A percentile compares a stretch with the other conserved stretches of the same genome.
Evolutionary conservation across 2,888 invertebrate species (phyloP).

Genomic region (Micropterix aruncella): DNA sequence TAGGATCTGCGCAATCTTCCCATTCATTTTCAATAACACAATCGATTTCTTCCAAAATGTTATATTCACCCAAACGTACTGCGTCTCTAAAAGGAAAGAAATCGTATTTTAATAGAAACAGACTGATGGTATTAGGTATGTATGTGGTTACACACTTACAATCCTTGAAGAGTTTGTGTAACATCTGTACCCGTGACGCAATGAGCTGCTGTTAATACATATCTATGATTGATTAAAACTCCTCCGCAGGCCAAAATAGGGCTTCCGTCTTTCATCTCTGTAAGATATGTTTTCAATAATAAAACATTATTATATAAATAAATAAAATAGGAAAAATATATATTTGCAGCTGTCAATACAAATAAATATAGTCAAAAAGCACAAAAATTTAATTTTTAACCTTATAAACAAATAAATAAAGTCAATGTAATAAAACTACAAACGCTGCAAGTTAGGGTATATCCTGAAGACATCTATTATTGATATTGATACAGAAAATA

Average conservation of each 20-base stretch:
- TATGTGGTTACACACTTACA: constrained; percentile 18
- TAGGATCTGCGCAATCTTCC: constrained; percentile 36
- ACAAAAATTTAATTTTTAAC: too few relatives aligned
- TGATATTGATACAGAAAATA: too few relatives aligned
- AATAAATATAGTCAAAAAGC: too few relatives aligned
- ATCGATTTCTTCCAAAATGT: constrained; percentile 32
- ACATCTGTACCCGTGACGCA: constrained; percentile 35
- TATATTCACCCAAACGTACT: constrained; percentile 38
- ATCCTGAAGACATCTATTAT: too few relatives aligned
- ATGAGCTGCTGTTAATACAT: constrained; percentile 40
- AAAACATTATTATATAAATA: too few relatives aligned
- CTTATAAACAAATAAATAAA: too few relatives aligned
- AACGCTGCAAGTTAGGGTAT: too few relatives aligned
- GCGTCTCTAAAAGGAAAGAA: constrained; percentile 17
- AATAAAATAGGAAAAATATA: too few relatives aligned
- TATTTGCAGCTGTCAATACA: too few relatives aligned
- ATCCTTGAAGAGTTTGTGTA: constrained; percentile 24
- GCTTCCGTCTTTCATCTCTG: background rate
- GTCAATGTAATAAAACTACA: too few relatives aligned
- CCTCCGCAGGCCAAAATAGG: constrained; percentile 7
- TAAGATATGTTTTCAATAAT: too few relatives aligned
- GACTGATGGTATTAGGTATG: background rate
- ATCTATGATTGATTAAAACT: constrained; percentile 33
- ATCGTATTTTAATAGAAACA: background rate
- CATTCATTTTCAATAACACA: constrained; percentile 23